Evolutionary conservation across 2,113 vertebrate genomes (phyloP).

Genomic region (Oryzias javanicus): DNA sequence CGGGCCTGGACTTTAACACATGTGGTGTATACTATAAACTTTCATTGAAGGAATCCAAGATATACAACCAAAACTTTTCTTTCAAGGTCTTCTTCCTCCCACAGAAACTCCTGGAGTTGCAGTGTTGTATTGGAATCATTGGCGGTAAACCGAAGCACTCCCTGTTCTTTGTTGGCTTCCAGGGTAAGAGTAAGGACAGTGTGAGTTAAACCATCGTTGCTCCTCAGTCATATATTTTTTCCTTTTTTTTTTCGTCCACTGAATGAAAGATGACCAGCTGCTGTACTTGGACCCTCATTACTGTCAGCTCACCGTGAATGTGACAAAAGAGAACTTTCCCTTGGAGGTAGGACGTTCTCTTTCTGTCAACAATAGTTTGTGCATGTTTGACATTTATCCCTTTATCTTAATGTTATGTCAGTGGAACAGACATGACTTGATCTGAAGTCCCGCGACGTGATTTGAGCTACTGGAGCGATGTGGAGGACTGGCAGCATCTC

Average conservation of each 20-base stretch:
- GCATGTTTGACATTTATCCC: too few relatives aligned
- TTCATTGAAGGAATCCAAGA: too few relatives aligned
- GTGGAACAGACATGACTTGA: too few relatives aligned
- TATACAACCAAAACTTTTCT: neutral
- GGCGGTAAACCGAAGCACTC: constrained; percentile 91
- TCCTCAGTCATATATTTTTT: neutral
- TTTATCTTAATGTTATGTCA: too few relatives aligned
- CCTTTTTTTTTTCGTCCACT: neutral
- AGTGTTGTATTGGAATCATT: constrained; percentile 87
- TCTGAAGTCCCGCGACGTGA: too few relatives aligned
- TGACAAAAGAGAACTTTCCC: constrained; percentile 77
- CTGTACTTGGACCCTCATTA: constrained; percentile 92
- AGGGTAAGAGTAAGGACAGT: constrained; percentile 72
- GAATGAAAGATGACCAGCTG: constrained; percentile 83
- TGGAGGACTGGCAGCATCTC: too few relatives aligned
- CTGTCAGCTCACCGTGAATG: constrained; percentile 85
- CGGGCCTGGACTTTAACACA: too few relatives aligned
- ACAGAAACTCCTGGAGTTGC: constrained; percentile 83
- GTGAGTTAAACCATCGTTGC: neutral
- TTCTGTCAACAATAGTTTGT: neutral
- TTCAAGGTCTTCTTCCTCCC: constrained; percentile 2
- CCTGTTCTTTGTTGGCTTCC: constrained; percentile 87
- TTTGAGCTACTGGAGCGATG: too few relatives aligned
- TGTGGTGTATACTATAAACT: too few relatives aligned
- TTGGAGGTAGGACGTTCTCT: constrained; percentile 75